These are phyloP conservation scores for Diabrotica virgifera DNA, from an alignment of 1,140 invertebrate species.

Conservation along the genomic window DNA sequence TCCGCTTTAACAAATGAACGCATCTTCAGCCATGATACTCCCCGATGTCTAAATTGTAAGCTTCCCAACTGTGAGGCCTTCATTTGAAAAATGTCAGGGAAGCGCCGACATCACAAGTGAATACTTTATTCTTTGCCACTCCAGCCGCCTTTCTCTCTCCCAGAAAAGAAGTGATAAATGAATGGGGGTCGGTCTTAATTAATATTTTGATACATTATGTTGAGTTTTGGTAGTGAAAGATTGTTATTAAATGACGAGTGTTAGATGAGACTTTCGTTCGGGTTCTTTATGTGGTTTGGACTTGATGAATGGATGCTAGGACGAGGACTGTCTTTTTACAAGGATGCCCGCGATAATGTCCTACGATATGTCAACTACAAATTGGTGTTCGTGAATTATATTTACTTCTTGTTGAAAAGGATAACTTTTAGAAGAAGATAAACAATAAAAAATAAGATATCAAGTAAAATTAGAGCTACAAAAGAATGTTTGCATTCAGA, in stretches of 20 bases:
- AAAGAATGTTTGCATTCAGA: too few species aligned
- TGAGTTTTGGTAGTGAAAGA: background rate
- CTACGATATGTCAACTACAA: too few species aligned
- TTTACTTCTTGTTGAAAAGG: too few species aligned
- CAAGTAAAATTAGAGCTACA: too few species aligned
- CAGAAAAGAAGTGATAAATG: conserved; percentile 1
- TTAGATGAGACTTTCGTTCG: background rate
- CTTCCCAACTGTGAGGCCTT: background rate
- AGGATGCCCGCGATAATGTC: too few species aligned
- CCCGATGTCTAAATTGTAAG: background rate
- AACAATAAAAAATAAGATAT: too few species aligned
- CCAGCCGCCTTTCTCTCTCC: background rate
- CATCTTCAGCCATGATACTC: background rate
- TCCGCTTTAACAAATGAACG: background rate
- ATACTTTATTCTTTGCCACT: background rate
- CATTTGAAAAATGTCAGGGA: conserved; percentile 2
- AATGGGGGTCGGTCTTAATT: background rate
- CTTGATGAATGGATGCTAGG: too few species aligned
- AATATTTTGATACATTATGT: conserved; percentile 3
- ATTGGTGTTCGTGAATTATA: too few species aligned
- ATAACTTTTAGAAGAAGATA: too few species aligned
- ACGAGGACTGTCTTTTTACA: too few species aligned
- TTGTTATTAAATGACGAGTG: background rate
- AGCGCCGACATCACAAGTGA: background rate
- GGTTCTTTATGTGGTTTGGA: too few species aligned